Evolutionary conservation across 2,888 invertebrate genomes (phyloP).

Genomic region (Conops quadrifasciatus): DNA sequence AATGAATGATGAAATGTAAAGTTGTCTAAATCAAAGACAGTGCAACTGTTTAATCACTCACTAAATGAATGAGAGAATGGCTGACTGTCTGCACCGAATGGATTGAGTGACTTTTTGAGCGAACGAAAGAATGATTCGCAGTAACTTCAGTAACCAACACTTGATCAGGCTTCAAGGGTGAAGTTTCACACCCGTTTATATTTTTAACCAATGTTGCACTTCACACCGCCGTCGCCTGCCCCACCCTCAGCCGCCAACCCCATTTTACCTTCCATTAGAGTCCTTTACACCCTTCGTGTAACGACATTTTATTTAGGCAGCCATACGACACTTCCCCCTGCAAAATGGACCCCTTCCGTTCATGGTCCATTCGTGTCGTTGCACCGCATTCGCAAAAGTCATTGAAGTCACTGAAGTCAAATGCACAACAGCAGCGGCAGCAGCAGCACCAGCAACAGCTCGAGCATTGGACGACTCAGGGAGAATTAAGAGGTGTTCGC

Average conservation of each 20-base stretch:
- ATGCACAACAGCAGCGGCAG: constrained; percentile 42
- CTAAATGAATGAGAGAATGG: not conserved
- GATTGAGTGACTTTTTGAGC: not conserved
- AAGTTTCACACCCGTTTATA: not conserved
- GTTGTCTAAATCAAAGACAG: no score
- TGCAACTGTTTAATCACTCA: not conserved
- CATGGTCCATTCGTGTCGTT: not conserved
- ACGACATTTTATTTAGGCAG: constrained; percentile 20
- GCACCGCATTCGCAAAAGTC: constrained; percentile 45
- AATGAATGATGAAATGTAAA: no score
- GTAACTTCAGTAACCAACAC: no score
- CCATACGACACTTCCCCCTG: constrained; percentile 7
- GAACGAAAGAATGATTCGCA: no score
- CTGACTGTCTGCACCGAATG: not conserved
- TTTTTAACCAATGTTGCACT: not conserved
- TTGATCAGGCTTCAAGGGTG: not conserved
- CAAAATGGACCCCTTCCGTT: no score
- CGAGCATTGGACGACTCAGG: not conserved
- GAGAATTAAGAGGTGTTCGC: not conserved
- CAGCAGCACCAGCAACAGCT: constrained; percentile 14
- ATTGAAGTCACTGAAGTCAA: constrained; percentile 50
- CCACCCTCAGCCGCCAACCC: not conserved
- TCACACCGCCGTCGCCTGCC: not conserved
- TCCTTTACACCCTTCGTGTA: no score
- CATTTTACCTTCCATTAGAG: no score